Conservation (phyloP, 2,888 invertebrate genomes). For the Teleogryllus oceanicus region DNA sequence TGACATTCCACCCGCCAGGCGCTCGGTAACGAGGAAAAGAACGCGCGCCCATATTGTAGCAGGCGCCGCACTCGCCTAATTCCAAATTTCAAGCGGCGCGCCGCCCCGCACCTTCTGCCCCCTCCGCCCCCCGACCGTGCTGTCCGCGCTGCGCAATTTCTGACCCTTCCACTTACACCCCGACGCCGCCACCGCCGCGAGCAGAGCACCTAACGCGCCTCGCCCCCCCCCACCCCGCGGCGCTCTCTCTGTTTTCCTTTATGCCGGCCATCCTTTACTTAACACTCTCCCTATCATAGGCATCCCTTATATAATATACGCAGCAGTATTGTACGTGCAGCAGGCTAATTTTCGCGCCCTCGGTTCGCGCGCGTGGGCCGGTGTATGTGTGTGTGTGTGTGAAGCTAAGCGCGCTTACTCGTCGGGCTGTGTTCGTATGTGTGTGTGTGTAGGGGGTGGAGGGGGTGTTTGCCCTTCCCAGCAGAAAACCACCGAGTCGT, state of each 20-base stretch:
- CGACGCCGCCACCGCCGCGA: not conserved
- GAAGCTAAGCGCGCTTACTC: no score
- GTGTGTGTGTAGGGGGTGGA: no score
- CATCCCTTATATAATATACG: conserved; percentile 31
- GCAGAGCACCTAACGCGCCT: not conserved
- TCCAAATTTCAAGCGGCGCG: not conserved
- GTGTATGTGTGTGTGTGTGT: not conserved
- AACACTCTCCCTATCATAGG: conserved; percentile 20
- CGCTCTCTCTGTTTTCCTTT: conserved; percentile 12
- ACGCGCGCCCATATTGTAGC: not conserved
- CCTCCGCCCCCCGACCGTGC: not conserved
- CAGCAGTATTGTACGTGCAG: conserved; percentile 33
- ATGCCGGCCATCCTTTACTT: conserved; percentile 20
- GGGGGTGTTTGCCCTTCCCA: not conserved
- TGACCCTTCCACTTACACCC: conserved; percentile 1
- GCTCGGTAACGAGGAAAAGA: not conserved
- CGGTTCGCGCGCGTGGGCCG: conserved; percentile 22
- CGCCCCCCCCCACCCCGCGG: not conserved
- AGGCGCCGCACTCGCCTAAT: conserved; percentile 7
- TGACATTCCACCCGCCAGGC: conserved; percentile 5
- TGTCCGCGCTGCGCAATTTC: not conserved
- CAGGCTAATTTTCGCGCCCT: conserved; percentile 30
- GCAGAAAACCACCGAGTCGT: conserved; percentile 32
- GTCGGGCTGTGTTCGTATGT: no score
- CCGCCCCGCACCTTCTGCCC: not conserved